Evolutionary conservation across 2,113 vertebrate species (phyloP).

Genomic region (Echinops telfairi): DNA sequence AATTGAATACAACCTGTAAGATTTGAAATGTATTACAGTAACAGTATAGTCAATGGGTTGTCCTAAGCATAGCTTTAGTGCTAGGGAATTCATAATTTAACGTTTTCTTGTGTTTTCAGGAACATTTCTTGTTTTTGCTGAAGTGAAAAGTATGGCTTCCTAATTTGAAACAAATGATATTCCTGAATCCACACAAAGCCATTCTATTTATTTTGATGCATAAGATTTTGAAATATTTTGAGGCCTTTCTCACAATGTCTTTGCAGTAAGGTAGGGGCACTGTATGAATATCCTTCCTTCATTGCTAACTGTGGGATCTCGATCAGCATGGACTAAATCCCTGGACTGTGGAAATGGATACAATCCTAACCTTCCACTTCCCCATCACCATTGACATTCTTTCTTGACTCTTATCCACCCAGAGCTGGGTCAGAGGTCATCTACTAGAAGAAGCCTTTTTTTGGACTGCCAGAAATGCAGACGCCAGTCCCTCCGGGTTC

Average conservation of each 20-base stretch:
- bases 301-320: too few relatives aligned
- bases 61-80: not conserved
- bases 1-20: not conserved
- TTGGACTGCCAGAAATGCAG: too few relatives aligned
- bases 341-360: too few relatives aligned
- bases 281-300: too few relatives aligned
- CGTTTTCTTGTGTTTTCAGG: not conserved
- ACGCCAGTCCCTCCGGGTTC: too few relatives aligned
- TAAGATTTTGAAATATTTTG: not conserved
- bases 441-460: too few relatives aligned
- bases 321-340: too few relatives aligned
- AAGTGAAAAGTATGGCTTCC: not conserved
- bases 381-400: too few relatives aligned
- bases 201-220: not conserved
- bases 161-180: not conserved
- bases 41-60: not conserved
- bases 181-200: not conserved
- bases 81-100: not conserved
- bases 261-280: not conserved
- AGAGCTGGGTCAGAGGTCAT: too few relatives aligned
- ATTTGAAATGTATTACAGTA: not conserved
- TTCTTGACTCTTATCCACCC: too few relatives aligned
- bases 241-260: not conserved
- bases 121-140: not conserved
- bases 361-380: too few relatives aligned